Conservation (phyloP, 2,888 invertebrate genomes). For the Coelinius sp. region DNA sequence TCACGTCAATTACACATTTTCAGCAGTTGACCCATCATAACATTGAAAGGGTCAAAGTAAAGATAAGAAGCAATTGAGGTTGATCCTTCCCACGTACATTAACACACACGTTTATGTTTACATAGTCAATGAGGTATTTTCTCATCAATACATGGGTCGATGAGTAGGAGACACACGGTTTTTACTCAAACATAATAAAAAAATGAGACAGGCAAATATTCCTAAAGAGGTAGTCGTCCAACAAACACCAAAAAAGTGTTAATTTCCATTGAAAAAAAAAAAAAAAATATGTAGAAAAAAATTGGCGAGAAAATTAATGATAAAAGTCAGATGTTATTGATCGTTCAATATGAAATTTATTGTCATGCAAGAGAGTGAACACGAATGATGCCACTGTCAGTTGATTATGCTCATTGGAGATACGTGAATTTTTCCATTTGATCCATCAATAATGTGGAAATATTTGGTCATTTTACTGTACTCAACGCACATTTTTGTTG, state of each 20-base stretch:
- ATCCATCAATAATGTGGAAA: neutral
- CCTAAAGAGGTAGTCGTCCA: neutral
- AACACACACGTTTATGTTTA: too few species aligned
- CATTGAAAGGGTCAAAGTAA: neutral
- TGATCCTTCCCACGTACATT: neutral
- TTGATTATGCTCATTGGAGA: neutral
- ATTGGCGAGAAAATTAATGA: neutral
- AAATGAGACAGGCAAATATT: neutral
- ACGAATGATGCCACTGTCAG: neutral
- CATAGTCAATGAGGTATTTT: neutral
- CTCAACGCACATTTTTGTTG: neutral
- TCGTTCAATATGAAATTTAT: neutral
- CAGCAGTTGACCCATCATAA: neutral
- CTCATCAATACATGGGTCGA: neutral
- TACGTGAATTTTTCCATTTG: neutral
- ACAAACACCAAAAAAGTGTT: neutral
- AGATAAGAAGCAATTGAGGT: neutral
- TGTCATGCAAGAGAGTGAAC: neutral
- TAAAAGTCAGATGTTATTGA: neutral
- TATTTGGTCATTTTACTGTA: neutral
- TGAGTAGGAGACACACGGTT: too few species aligned
- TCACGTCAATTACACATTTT: neutral
- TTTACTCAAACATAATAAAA: too few species aligned
- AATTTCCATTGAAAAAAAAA: too few species aligned
- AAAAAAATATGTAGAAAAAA: neutral